Percentiles rank a stretch among this genome's conserved stretches.
Conservation (phyloP, 2,888 invertebrate genomes). For the Platypus cylindrus region DNA sequence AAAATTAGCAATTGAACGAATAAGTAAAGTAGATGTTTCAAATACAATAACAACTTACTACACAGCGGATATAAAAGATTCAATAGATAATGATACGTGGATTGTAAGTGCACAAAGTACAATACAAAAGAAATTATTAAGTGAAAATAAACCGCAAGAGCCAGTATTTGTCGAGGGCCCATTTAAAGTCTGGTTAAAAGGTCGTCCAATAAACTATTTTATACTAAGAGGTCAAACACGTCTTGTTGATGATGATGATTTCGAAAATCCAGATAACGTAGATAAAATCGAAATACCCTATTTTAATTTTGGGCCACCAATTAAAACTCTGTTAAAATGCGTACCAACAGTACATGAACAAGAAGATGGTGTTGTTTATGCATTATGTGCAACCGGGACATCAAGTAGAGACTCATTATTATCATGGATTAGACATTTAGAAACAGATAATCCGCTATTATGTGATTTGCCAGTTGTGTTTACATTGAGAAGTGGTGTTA, state of each 20-base stretch:
- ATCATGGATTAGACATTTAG: constrained; percentile 80
- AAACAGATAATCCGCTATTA: constrained; percentile 62
- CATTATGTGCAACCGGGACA: constrained; percentile 82
- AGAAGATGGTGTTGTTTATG: constrained; percentile 79
- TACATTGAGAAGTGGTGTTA: constrained; percentile 53
- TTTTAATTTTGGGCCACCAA: constrained; percentile 36
- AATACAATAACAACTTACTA: constrained; percentile 33
- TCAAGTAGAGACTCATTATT: constrained; percentile 81
- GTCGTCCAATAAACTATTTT: constrained; percentile 71
- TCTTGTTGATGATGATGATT: constrained; percentile 34
- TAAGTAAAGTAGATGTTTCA: constrained; percentile 61
- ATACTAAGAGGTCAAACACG: constrained; percentile 60
- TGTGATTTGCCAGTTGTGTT: constrained; percentile 73
- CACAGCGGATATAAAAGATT: constrained; percentile 56
- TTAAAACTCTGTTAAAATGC: constrained; percentile 27
- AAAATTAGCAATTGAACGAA: constrained; percentile 67
- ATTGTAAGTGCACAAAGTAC: constrained; percentile 78
- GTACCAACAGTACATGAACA: constrained; percentile 77
- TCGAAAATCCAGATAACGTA: constrained; percentile 59
- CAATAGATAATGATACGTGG: constrained; percentile 84
- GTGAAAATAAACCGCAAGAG: constrained; percentile 45
- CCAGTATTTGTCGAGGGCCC: constrained; percentile 78
- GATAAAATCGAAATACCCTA: constrained; percentile 49
- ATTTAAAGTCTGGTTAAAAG: constrained; percentile 64
- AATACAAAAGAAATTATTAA: constrained; percentile 56